phyloP scores from a whole-genome alignment of 2,113 vertebrate species.

The Pteropus alecto region DNA sequence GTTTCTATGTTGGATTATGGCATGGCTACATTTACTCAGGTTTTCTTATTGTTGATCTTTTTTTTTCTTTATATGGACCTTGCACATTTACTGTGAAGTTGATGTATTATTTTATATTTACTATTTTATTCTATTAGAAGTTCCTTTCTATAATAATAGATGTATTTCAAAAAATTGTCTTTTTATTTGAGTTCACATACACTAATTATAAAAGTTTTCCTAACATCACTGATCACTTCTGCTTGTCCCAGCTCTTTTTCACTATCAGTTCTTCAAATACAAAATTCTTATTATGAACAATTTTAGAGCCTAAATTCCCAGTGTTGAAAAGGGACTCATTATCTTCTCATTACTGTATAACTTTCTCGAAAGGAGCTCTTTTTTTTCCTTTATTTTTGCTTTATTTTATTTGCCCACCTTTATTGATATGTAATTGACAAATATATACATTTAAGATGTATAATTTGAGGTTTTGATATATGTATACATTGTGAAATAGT shows the following conservation, averaged over 20 bases:
- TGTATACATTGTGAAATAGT: not conserved
- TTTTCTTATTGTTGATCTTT: not conserved
- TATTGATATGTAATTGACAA: not conserved
- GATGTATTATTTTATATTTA: not conserved
- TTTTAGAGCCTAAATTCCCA: not conserved
- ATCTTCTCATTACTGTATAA: not conserved
- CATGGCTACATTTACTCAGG: not conserved
- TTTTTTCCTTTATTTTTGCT: not conserved
- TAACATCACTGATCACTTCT: not conserved
- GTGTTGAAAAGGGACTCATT: not conserved
- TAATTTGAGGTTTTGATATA: not conserved
- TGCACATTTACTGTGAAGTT: not conserved
- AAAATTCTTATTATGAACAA: not conserved
- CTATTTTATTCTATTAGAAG: not conserved
- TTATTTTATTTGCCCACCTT: not conserved
- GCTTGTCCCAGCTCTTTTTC: not conserved
- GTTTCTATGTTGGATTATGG: not conserved
- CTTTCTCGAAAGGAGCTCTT: not conserved
- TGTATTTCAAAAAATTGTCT: not conserved
- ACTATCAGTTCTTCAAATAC: not conserved
- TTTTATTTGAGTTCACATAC: not conserved
- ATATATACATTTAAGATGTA: not conserved
- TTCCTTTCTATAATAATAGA: not conserved
- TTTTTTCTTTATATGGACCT: not conserved
- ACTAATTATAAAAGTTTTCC: not conserved